Evolutionary conservation across 2,888 invertebrate genomes (phyloP).

Genomic region (Tetranychus piercei): DNA sequence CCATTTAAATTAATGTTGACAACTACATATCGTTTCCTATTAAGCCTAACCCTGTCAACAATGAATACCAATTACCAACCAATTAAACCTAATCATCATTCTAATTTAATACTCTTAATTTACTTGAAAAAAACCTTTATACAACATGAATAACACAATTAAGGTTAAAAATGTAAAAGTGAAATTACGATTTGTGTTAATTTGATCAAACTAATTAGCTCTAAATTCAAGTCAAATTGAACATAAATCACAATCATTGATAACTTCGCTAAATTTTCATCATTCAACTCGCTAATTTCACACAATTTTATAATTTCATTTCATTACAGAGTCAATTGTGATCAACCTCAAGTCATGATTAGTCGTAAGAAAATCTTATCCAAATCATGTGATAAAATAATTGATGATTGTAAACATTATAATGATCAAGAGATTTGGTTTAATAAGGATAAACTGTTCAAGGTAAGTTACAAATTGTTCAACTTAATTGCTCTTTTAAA

Average conservation of each 20-base stretch:
- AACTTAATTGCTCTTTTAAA: not conserved
- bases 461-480: constrained; percentile 42
- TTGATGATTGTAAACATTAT: constrained; percentile 18
- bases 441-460: constrained; percentile 76
- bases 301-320: not conserved
- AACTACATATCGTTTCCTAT: too few species aligned
- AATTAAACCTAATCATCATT: too few species aligned
- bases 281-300: not conserved
- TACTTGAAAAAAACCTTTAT: too few species aligned
- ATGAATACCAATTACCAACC: too few species aligned
- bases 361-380: constrained; percentile 76
- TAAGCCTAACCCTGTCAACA: too few species aligned
- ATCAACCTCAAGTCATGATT: constrained; percentile 45
- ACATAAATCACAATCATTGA: not conserved
- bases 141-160: too few species aligned
- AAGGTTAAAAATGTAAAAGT: too few species aligned
- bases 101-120: too few species aligned
- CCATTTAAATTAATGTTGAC: too few species aligned
- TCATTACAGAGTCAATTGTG: not conserved
- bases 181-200: too few species aligned
- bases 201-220: too few species aligned
- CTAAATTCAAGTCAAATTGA: too few species aligned
- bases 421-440: constrained; percentile 74
- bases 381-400: constrained; percentile 48
- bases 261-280: not conserved